phyloP scores from a whole-genome alignment of 2,888 invertebrate species.

The Rhyacophila evoluta region DNA sequence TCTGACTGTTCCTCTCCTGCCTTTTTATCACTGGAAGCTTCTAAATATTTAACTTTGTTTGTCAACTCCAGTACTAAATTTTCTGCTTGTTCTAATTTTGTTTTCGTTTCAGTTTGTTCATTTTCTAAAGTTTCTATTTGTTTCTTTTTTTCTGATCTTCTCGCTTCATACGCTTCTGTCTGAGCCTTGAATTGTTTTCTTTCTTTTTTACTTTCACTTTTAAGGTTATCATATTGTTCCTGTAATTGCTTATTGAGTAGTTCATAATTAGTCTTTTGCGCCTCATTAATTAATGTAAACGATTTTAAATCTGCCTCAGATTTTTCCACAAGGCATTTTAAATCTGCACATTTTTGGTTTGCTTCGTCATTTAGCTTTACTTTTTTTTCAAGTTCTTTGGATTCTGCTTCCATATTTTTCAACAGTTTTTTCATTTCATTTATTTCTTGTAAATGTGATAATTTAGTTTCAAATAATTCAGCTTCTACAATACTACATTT shows the following conservation, averaged over 20 bases:
- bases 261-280: slow-evolving; percentile 67
- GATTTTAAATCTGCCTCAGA: slow-evolving; percentile 67
- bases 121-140: slow-evolving; percentile 62
- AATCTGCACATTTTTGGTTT: slow-evolving; percentile 63
- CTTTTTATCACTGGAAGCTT: slow-evolving; percentile 61
- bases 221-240: slow-evolving; percentile 64
- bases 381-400: slow-evolving; percentile 60
- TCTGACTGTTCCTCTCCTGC: slow-evolving; percentile 64
- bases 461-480: slow-evolving; percentile 47
- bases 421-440: slow-evolving; percentile 47
- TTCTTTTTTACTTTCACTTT: slow-evolving; percentile 66
- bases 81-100: slow-evolving; percentile 63
- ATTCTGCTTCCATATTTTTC: slow-evolving; percentile 58
- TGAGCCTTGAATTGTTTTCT: slow-evolving; percentile 70
- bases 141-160: slow-evolving; percentile 63
- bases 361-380: slow-evolving; percentile 61
- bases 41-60: slow-evolving; percentile 65
- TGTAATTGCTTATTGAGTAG: slow-evolving; percentile 66
- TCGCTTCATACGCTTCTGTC: slow-evolving; percentile 69
- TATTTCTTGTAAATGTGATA: slow-evolving; percentile 43
- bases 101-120: slow-evolving; percentile 63
- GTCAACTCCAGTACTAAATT: slow-evolving; percentile 62
- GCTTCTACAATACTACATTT: slow-evolving; percentile 46
- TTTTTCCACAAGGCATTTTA: slow-evolving; percentile 63
- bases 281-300: slow-evolving; percentile 65